phyloP scores from a whole-genome alignment of 2,888 invertebrate species.

The Prostheceraeus crozeri region DNA sequence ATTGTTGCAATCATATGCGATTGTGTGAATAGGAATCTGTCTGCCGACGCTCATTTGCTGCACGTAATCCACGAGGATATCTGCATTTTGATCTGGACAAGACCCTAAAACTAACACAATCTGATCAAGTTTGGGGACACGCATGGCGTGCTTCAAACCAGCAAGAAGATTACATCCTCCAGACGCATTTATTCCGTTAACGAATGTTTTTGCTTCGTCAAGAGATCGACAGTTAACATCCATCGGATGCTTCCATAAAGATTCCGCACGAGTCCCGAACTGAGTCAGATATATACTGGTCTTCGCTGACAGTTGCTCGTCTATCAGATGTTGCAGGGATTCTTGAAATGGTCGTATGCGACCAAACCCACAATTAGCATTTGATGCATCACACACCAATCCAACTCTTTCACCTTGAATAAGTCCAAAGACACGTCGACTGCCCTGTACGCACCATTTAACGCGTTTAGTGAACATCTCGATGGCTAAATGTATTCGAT shows the following conservation, averaged over 20 bases:
- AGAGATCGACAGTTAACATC: constrained; percentile 51
- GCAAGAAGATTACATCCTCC: constrained; percentile 55
- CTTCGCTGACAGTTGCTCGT: constrained; percentile 54
- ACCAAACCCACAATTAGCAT: constrained; percentile 55
- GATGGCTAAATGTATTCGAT: constrained; percentile 48
- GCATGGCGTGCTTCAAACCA: constrained; percentile 48
- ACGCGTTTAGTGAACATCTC: constrained; percentile 55
- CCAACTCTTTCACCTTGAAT: constrained; percentile 50
- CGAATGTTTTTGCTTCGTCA: constrained; percentile 38
- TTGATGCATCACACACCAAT: constrained; percentile 52
- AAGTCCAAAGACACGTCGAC: constrained; percentile 53
- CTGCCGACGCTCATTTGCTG: constrained; percentile 52
- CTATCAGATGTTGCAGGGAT: constrained; percentile 52
- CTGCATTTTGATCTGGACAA: constrained; percentile 52
- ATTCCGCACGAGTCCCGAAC: constrained; percentile 51
- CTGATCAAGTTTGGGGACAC: constrained; percentile 20
- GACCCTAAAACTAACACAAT: constrained; percentile 33
- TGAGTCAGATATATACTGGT: constrained; percentile 50
- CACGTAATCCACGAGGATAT: constrained; percentile 52
- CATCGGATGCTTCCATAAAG: constrained; percentile 51
- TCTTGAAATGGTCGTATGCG: constrained; percentile 51
- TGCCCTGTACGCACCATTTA: constrained; percentile 52
- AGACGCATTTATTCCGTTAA: constrained; percentile 43
- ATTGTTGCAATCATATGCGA: constrained; percentile 54
- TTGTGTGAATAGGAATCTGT: constrained; percentile 49